phyloP scores from a whole-genome alignment of 37 sponge, comb jelly and placozoan species.

The Petrosia ficiformis region DNA sequence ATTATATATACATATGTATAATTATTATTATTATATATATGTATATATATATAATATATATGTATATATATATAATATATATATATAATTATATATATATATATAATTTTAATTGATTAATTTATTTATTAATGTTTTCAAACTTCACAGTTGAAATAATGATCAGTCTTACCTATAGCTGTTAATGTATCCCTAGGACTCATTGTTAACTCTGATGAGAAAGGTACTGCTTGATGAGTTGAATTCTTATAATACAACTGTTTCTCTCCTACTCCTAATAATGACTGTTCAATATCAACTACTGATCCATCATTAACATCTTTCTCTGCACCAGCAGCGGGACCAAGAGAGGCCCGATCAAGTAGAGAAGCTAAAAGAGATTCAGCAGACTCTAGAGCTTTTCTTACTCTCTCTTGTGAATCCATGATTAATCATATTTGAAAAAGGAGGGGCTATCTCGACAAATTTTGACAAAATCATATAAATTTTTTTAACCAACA shows the following conservation, averaged over 20 bases:
- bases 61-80: too few relatives aligned
- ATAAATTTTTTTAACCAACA: too few relatives aligned
- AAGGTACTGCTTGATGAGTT: neutral
- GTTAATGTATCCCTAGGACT: neutral
- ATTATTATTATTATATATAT: too few relatives aligned
- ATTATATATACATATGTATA: too few relatives aligned
- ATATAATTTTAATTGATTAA: too few relatives aligned
- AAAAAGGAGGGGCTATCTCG: too few relatives aligned
- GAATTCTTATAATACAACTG: neutral
- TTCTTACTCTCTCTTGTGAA: neutral
- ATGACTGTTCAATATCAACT: neutral
- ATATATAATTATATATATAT: too few relatives aligned
- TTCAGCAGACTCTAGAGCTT: conserved; percentile 4
- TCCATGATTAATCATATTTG: too few relatives aligned
- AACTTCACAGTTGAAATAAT: too few relatives aligned
- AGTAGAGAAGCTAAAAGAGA: neutral
- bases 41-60: too few relatives aligned
- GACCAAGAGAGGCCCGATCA: neutral
- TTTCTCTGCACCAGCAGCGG: neutral
- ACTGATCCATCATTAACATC: neutral
- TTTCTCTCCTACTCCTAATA: neutral
- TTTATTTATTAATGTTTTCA: too few relatives aligned
- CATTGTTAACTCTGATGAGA: neutral
- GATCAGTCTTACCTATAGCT: neutral
- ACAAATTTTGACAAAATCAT: too few relatives aligned